phyloP scores from a whole-genome alignment of 2,113 vertebrate genomes.

The Leuciscus idus region DNA sequence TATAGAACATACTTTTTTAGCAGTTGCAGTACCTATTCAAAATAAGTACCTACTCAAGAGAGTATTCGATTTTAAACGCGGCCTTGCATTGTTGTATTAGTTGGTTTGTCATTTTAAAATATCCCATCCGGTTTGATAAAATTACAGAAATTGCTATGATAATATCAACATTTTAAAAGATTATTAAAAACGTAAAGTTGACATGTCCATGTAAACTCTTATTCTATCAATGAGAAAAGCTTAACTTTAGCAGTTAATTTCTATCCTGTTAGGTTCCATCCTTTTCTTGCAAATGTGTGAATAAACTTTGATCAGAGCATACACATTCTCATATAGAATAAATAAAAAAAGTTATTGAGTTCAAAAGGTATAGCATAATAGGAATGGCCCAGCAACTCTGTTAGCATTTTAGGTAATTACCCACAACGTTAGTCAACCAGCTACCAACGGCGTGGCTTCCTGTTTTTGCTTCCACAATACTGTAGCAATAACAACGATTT shows the following conservation, averaged over 20 bases:
- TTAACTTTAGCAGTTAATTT: not conserved
- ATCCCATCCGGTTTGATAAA: not conserved
- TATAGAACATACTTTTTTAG: too few species aligned
- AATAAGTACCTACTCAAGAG: too few species aligned
- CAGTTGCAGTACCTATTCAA: too few species aligned
- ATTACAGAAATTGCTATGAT: not conserved
- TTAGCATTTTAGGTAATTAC: not conserved
- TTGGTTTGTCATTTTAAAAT: not conserved
- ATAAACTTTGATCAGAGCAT: not conserved
- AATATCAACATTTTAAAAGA: not conserved
- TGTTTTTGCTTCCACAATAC: slow-evolving; percentile 10
- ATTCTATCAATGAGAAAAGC: not conserved
- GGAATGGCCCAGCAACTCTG: not conserved
- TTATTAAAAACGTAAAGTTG: not conserved
- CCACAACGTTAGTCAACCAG: not conserved
- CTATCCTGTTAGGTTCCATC: not conserved
- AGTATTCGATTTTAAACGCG: too few species aligned
- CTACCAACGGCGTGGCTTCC: not conserved
- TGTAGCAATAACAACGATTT: slow-evolving; percentile 10
- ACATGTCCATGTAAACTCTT: not conserved
- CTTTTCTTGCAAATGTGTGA: not conserved
- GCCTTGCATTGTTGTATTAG: too few species aligned
- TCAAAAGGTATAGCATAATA: not conserved
- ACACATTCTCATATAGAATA: not conserved
- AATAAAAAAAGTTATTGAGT: not conserved